Evolutionary conservation across 2,113 vertebrate genomes (phyloP).

Genomic region (Notiomystis cincta): DNA sequence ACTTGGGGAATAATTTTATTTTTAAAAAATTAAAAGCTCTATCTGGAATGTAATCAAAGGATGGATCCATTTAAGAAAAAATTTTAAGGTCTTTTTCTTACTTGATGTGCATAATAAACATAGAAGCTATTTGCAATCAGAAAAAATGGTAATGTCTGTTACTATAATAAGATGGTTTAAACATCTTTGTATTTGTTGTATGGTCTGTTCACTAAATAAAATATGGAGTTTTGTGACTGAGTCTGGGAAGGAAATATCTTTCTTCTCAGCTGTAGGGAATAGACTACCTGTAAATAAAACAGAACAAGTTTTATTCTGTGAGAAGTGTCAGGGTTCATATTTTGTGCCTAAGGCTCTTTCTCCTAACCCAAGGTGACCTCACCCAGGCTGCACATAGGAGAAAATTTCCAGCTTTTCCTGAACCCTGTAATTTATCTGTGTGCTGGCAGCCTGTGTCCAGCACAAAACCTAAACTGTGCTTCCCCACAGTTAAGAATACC

Average conservation of each 20-base stretch:
- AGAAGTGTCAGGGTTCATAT: neutral
- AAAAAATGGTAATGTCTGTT: neutral
- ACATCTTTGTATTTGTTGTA: neutral
- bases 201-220: neutral
- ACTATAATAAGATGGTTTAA: neutral
- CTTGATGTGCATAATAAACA: neutral
- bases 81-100: neutral
- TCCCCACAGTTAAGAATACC: neutral
- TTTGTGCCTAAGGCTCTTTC: neutral
- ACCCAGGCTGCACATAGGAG: neutral
- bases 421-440: neutral
- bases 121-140: neutral
- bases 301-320: neutral
- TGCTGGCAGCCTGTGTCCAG: neutral
- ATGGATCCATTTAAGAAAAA: neutral
- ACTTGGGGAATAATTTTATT: neutral
- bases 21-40: neutral
- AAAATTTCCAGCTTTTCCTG: neutral
- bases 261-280: neutral
- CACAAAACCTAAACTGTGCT: neutral
- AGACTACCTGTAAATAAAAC: neutral
- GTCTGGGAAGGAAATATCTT: neutral
- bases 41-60: neutral
- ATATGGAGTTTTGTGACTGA: rapidly evolving
- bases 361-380: neutral